Conservation (phyloP, 2,888 invertebrate species). For the Calephelis perditalis region DNA sequence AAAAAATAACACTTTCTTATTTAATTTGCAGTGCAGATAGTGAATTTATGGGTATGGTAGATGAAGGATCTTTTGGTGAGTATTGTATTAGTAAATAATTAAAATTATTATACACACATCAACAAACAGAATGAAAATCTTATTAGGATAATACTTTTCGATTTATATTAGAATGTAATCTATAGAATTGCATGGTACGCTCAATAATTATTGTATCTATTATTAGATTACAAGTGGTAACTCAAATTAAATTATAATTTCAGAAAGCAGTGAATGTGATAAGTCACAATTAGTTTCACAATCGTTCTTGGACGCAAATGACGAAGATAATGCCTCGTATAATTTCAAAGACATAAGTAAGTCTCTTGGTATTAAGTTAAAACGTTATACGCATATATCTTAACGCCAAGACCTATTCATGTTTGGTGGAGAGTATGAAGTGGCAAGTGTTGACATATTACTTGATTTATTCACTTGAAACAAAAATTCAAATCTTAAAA, state of each 20-base stretch:
- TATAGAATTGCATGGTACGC: constrained; percentile 8
- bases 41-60: constrained; percentile 67
- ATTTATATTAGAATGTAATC: too few species aligned
- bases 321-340: constrained; percentile 58
- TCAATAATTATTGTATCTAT: constrained; percentile 15
- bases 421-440: too few species aligned
- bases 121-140: too few species aligned
- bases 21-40: constrained; percentile 66
- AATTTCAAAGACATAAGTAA: constrained; percentile 62
- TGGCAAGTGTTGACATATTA: too few species aligned
- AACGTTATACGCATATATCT: too few species aligned
- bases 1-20: constrained; percentile 19
- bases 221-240: constrained; percentile 31
- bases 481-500: too few species aligned
- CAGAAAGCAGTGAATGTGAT: constrained; percentile 58
- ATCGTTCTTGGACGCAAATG: constrained; percentile 73
- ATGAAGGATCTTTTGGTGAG: constrained; percentile 65
- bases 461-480: too few species aligned
- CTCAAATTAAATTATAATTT: constrained; percentile 43
- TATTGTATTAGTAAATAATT: constrained; percentile 13
- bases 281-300: constrained; percentile 77
- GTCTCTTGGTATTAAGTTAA: constrained; percentile 31
- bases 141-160: too few species aligned
- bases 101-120: too few species aligned
- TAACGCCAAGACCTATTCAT: too few species aligned